Evolutionary conservation across 2,113 vertebrate genomes (phyloP), one percentile per base, ranked within the genome.

Genomic region (Macquaria australasica): DNA sequence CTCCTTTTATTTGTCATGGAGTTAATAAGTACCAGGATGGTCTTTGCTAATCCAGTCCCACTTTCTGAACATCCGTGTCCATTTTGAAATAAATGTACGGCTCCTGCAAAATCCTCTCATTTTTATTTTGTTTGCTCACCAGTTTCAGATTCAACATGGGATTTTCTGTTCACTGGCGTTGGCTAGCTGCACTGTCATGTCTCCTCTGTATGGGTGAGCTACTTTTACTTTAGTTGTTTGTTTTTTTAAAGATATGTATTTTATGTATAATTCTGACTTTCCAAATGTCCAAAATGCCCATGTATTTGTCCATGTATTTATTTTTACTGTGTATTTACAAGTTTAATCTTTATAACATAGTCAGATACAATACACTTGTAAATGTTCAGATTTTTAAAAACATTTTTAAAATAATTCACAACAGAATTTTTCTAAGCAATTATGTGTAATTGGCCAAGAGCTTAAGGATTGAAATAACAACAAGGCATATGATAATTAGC

Each of bases 11-110:
- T 90, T 95, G 75, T 76, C 51, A n/a, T 73, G 9, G 67, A 62
- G 94, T 95, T 95, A 96, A 96, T 95, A 51, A 95, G 71, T 96
- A 83, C 83, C 92, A 64, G 67, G 45, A 14, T 55, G 15, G 10
- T 81, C 45, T 84, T 55, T 73, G 28, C 25, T 41, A 67, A 74
- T 80, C 18, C 53, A 60, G 28, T 25, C 67, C 66, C 39, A 37
- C 53, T 31, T 16, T 72, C 14, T 67, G 8, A 58, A 60, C 41
- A 68, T 63, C 60, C 41, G 45, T 28, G 7, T 64, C 3, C 3
- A 23, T 11, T 89, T 66, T 50, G 45, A 85, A 80, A 92, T 86
- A 92, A 87, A 85, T 51, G 5, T 7, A 2, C 53, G 1, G 53
- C 23, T 69, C 43, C 39, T 51, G 8, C 1, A 4, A 56, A 67